Base-by-base conservation (phyloP, 2,113 vertebrate genomes). In the Danionella cerebrum region DNA sequence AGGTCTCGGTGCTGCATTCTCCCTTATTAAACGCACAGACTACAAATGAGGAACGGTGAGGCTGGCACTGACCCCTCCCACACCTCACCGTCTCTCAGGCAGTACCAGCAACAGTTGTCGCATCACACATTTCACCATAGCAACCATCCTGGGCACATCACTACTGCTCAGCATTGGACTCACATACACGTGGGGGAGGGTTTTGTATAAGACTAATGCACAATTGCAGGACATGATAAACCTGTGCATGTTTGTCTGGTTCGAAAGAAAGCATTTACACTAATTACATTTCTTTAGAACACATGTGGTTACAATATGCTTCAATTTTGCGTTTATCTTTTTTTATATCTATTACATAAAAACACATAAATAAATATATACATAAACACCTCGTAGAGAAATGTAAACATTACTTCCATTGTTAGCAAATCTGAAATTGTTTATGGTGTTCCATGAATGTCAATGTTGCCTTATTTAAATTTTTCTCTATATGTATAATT, bases 71-170 rank as follows among this genome's bases (percentile, higher is more conserved):
- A 19, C 35, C 64, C 79, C 79, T 70, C 78, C 76, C 42, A 67
- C 6, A 55, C 48, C 55, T 35, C 64, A 55, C 19, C 38, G 33
- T 38, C 59, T 42, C 59, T 10, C 14, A 25, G 27, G 16, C 51
- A 21, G 53, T 67, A 73, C 54, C 44, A 64, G 64, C 6, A 67
- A 73, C 71, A 73, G 69, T 65, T 75, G 74, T 85, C 83, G 82
- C 76, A 81, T 87, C 83, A 83, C 63, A 21, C 21, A 42, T 55
- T 75, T 87, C 74, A 79, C 80, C 79, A 38, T 82, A 76, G 85
- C 79, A 85, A 85, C 85, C 70, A 60, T 41, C 3, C 44, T 67
- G 75, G 76, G 70, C 77, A 80, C 76, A 72, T 80, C 73, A 73
- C 63, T 72, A 70, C 63, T 70, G 55, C 38, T 74, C 70, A 21